phyloP scores from a whole-genome alignment of 1,140 invertebrate species.

The Trichonephila clavata region DNA sequence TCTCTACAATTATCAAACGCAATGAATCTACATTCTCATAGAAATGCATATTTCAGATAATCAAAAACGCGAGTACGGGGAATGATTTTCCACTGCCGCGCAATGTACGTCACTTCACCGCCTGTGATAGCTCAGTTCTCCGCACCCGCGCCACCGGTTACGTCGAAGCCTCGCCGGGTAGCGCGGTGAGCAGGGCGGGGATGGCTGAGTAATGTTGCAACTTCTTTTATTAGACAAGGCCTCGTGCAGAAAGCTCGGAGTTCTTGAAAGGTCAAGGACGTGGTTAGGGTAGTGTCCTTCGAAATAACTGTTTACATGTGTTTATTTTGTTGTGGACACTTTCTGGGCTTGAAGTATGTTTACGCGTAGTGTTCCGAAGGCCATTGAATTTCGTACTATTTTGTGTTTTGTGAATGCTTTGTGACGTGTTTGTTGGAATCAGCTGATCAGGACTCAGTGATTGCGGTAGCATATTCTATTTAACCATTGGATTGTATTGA shows the following conservation, averaged over 20 bases:
- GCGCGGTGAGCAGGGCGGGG: background rate
- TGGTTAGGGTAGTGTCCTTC: background rate
- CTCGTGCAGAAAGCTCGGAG: background rate
- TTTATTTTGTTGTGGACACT: conserved; percentile 23
- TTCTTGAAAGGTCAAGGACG: conserved; percentile 19
- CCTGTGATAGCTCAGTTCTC: background rate
- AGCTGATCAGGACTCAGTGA: too few relatives aligned
- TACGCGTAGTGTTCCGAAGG: background rate
- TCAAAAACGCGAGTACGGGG: background rate
- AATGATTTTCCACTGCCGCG: background rate
- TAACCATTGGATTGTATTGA: too few relatives aligned
- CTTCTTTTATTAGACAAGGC: background rate
- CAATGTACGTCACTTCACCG: background rate
- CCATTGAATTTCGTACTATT: background rate
- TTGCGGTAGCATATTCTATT: too few relatives aligned
- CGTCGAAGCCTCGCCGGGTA: background rate
- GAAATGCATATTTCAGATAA: too few relatives aligned
- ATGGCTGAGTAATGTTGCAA: background rate
- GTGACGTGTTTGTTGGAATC: too few relatives aligned
- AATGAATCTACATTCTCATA: background rate
- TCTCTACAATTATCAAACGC: background rate
- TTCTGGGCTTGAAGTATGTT: background rate
- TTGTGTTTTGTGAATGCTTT: too few relatives aligned
- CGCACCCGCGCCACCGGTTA: background rate
- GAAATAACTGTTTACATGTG: background rate